Evolutionary conservation across 2,113 vertebrate genomes (phyloP), one percentile per base, ranked within the genome.

Genomic region (Odontesthes bonariensis): DNA sequence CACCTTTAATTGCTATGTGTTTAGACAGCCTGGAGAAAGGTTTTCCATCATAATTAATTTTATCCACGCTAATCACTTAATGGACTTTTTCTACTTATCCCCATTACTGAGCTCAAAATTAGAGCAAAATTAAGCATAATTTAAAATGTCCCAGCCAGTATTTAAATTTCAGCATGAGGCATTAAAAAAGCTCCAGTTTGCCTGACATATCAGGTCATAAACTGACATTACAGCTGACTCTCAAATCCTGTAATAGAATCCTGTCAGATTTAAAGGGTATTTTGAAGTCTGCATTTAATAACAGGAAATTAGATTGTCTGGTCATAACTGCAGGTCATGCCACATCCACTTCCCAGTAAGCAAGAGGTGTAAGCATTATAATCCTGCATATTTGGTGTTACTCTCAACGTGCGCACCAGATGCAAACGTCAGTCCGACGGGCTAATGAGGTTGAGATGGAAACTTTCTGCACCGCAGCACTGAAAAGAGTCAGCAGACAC

Each of bases 201-300:
- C 38, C 38, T 1, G 38, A 76, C 64, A 71, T 51, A 31, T 58
- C 61, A 67, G 68, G 38, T 71, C 52, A 83, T 55, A 81, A 82
- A 32, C 68, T 59, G 61, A 58, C 83, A 82, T 76, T 58, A 82
- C 13, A 40, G 35, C 42, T 63, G 27, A 85, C 71, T 69, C 56
- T 62, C 46, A 42, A 73, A 72, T 77, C 73, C 84, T 77, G n/a
- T 49, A 69, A 82, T 53, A 60, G 56, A 2, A 38, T 46, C 0
- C 33, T 63, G 77, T 84, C 75, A 62, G 71, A 77, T 44, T 70
- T 72, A 75, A 84, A 75, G 31, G 70, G 54, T 49, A 60, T 65
- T 79, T 82, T 72, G n/a, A 82, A 73, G 75, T 51, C 77, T 72
- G 58, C 61, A 6, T 84, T 79, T 88, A 84, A 86, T 81, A 77